phyloP scores from a whole-genome alignment of 1,140 invertebrate species.

The Drosophila erecta region DNA sequence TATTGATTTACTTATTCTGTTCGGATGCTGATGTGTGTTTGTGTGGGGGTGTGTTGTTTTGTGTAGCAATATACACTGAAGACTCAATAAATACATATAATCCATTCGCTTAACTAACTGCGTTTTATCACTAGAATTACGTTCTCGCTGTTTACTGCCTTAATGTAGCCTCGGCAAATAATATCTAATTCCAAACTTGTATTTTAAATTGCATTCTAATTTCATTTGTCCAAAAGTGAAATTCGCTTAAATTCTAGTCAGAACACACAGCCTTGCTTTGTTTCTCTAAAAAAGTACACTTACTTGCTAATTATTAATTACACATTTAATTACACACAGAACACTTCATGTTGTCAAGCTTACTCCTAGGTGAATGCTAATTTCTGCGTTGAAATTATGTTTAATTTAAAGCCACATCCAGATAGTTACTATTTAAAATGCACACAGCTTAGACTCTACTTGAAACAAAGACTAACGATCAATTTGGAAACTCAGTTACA shows the following conservation, averaged over 20 bases:
- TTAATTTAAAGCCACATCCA: conserved; percentile 77
- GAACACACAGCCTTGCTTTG: conserved; percentile 84
- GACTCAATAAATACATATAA: conserved; percentile 50
- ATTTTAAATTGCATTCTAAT: conserved; percentile 26
- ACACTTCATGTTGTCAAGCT: conserved; percentile 16
- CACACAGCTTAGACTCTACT: conserved; percentile 34
- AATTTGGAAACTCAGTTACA: not conserved
- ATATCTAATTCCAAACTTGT: conserved; percentile 11
- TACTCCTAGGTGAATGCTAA: conserved; percentile 36
- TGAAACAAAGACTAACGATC: not conserved
- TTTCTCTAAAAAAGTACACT: conserved; percentile 83
- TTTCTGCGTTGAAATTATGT: conserved; percentile 17
- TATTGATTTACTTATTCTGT: conserved; percentile 74
- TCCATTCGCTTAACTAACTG: conserved; percentile 65
- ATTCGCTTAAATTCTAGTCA: conserved; percentile 65
- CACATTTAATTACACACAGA: conserved; percentile 70
- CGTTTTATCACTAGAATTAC: conserved; percentile 79
- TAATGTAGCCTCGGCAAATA: conserved; percentile 56
- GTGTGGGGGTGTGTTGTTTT: conserved; percentile 30
- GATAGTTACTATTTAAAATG: conserved; percentile 68
- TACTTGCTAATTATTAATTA: conserved; percentile 52
- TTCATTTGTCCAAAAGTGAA: conserved; percentile 23
- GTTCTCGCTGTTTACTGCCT: conserved; percentile 62
- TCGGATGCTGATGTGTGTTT: conserved; percentile 37
- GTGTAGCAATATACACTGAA: conserved; percentile 54